Percentiles rank a stretch among this genome's conserved stretches.
phyloP scores from a whole-genome alignment of 2,888 invertebrate genomes.

The Corythucha ciliata region DNA sequence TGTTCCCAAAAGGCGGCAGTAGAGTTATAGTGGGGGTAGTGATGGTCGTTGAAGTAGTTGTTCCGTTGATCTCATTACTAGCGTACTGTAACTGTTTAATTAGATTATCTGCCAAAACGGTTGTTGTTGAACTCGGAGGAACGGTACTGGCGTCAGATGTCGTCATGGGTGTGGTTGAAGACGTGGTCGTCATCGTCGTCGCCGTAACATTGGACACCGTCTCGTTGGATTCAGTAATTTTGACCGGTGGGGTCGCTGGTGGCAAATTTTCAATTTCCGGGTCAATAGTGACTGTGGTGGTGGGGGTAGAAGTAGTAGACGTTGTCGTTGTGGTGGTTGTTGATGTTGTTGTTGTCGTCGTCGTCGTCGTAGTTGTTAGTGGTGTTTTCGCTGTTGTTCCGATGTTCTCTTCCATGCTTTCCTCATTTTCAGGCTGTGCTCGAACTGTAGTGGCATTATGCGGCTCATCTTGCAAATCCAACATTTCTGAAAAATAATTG shows the following conservation, averaged over 20 bases:
- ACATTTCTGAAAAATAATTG: too few species aligned
- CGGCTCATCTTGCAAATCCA: too few species aligned
- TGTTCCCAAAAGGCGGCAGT: background rate
- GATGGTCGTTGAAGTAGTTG: background rate
- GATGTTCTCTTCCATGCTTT: background rate
- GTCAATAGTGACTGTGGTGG: background rate
- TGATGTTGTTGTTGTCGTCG: constrained; percentile 3
- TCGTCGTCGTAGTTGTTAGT: constrained; percentile 3
- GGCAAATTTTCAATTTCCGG: background rate
- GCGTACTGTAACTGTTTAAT: background rate
- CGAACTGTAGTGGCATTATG: too few species aligned
- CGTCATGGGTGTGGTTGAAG: background rate
- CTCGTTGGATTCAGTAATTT: background rate
- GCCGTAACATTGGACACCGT: background rate
- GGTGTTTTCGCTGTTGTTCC: background rate
- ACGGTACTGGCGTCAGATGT: background rate
- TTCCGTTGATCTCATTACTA: too few species aligned
- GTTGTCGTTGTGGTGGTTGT: background rate
- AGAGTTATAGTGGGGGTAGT: background rate
- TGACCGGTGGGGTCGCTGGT: background rate
- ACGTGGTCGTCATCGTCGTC: background rate
- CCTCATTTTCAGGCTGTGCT: background rate
- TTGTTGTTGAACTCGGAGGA: background rate
- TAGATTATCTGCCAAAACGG: background rate
- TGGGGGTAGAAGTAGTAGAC: background rate